phyloP scores from a whole-genome alignment of 2,113 vertebrate genomes.

The Muntiacus reevesi region DNA sequence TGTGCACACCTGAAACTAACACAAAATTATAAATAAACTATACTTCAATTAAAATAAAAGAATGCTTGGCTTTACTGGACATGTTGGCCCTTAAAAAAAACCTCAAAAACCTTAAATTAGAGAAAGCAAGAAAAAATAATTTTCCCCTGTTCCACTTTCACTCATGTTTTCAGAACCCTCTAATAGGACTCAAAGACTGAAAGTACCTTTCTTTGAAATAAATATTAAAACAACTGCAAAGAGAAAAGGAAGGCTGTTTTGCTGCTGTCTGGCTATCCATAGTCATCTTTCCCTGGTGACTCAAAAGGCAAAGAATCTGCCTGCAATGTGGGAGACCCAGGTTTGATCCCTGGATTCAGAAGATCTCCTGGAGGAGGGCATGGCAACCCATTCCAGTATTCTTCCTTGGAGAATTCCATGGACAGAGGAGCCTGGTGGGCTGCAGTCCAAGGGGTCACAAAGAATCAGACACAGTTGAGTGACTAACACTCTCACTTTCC shows the following conservation, averaged over 20 bases:
- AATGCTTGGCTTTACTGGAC: neutral
- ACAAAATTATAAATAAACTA: neutral
- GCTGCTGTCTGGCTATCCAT: neutral
- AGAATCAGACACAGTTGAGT: neutral
- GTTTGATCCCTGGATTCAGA: neutral
- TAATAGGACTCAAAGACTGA: neutral
- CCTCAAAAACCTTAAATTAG: neutral
- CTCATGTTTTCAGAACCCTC: neutral
- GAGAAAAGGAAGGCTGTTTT: neutral
- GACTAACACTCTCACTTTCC: neutral
- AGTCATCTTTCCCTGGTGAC: neutral
- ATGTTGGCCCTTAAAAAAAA: neutral
- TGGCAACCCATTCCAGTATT: neutral
- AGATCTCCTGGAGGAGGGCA: neutral
- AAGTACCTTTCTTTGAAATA: constrained; percentile 6
- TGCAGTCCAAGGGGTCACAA: neutral
- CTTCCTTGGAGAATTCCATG: neutral
- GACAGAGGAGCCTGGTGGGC: neutral
- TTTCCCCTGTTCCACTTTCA: neutral
- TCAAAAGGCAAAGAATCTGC: neutral
- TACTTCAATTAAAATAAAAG: neutral
- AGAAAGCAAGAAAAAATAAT: neutral
- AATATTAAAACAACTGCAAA: constrained; percentile 16
- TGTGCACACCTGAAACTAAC: neutral
- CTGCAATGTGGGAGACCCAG: neutral